Conservation (phyloP, 2,113 vertebrate genomes). For the Callaeas wilsoni region DNA sequence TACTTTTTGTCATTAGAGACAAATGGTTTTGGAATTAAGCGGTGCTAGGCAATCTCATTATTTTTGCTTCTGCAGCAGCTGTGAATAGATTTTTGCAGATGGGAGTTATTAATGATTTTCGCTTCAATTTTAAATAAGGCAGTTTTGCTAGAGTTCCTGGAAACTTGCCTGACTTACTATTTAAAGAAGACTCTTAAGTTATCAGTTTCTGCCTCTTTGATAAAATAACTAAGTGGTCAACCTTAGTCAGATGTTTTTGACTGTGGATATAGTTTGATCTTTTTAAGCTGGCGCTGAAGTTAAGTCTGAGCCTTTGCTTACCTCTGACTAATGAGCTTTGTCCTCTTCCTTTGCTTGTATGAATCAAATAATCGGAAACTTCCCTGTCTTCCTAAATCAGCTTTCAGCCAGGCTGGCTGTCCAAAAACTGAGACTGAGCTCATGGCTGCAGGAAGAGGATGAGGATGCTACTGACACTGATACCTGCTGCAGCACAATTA, state of each 20-base stretch:
- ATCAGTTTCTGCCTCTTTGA: background rate
- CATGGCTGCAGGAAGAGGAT: background rate
- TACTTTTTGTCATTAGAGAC: background rate
- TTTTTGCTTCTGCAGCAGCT: background rate
- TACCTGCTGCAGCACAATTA: background rate
- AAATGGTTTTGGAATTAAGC: background rate
- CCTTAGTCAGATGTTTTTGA: background rate
- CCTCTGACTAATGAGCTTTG: background rate
- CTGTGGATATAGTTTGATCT: background rate
- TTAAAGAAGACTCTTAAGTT: background rate
- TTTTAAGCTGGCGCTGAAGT: background rate
- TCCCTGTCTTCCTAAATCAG: background rate
- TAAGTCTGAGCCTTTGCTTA: background rate
- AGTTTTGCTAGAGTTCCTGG: background rate
- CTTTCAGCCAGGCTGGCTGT: background rate
- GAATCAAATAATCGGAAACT: background rate
- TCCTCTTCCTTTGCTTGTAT: background rate
- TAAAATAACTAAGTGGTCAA: background rate
- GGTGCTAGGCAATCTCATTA: background rate
- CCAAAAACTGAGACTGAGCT: background rate
- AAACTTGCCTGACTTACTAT: background rate
- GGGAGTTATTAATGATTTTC: background rate
- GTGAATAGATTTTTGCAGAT: background rate
- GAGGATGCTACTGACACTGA: background rate
- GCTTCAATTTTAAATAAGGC: background rate